Base-by-base conservation (phyloP, 64 coral and sea anemone genomes). In the Anthopleura sola region DNA sequence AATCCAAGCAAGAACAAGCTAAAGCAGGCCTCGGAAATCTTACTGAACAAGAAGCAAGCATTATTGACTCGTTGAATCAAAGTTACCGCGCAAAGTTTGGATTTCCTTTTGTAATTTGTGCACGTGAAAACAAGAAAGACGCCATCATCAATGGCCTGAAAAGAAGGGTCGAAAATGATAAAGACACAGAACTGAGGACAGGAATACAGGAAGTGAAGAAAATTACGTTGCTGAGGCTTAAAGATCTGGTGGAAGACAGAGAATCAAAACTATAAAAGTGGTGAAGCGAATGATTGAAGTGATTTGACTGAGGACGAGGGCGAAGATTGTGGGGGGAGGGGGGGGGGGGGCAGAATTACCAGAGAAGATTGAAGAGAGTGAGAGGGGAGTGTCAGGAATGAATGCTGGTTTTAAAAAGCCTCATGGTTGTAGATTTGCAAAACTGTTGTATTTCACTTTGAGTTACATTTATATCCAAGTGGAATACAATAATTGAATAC, bases 141-240 rank as follows among this genome's bases (percentile, higher is more conserved):
- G 69, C 82, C 9, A 89, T 93, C 18, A 34, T 93, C 31, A 36
- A 13, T 38, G 91, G 55, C 29, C 85, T 93, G 24, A 48, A 85
- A 71, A 55, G 81, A 75, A 86, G 91, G 23, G 24, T 93, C 14
- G 36, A 9, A 24, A 93, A 93, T 75, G 87, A 87, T 46, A 17
- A 37, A 0, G 82, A 86, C 20, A 54, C 60, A 79, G 91, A 93
- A n/a, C 78, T 93, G 13, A 71, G 85, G 62, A 85, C 66, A 31
- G 91, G 91, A 64, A 93, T 93, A 75, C 55, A 79, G 81, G 91
- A 93, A 75, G 91, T 93, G 38, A 93, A 93, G 53, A 93, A 93
- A 37, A 93, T 93, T n/a, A 93, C 89, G 91, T 74, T 81, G 46
- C 83, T 93, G 13, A 83, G 91, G 29, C 75, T 93, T 34, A 93